Evolutionary conservation across 2,113 vertebrate genomes (phyloP).

Genomic region (Poicephalus meyeri): DNA sequence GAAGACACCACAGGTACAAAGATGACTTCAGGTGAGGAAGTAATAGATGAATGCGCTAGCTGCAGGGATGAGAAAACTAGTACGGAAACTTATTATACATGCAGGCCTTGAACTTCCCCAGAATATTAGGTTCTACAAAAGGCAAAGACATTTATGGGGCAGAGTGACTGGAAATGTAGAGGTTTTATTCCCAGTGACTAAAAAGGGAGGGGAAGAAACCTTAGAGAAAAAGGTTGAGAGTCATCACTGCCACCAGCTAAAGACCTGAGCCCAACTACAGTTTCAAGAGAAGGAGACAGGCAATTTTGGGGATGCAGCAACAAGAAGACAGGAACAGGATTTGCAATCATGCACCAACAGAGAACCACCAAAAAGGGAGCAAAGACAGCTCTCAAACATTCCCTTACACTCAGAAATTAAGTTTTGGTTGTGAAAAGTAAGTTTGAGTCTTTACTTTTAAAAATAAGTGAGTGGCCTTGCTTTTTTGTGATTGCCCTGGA

Average conservation of each 20-base stretch:
- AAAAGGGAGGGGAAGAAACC: not conserved
- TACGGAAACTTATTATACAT: not conserved
- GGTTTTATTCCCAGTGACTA: not conserved
- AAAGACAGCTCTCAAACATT: not conserved
- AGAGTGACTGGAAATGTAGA: not conserved
- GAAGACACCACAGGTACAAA: not conserved
- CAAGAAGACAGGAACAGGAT: not conserved
- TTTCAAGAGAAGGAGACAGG: not conserved
- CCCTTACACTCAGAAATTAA: not conserved
- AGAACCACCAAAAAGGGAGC: not conserved
- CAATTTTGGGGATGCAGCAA: not conserved
- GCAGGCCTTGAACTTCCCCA: not conserved
- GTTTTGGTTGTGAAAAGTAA: not conserved
- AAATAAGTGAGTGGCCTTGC: not conserved
- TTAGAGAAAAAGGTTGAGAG: not conserved
- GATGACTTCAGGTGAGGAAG: not conserved
- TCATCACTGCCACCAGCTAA: not conserved
- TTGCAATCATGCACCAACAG: not conserved
- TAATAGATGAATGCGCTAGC: not conserved
- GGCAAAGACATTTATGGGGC: not conserved
- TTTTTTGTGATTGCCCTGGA: not conserved
- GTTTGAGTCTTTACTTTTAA: not conserved
- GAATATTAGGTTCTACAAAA: not conserved
- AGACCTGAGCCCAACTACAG: not conserved
- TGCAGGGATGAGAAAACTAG: not conserved